Percentiles rank a stretch among this genome's conserved stretches.
Conservation (phyloP, 2,888 invertebrate species). For the Blera fallax region DNA sequence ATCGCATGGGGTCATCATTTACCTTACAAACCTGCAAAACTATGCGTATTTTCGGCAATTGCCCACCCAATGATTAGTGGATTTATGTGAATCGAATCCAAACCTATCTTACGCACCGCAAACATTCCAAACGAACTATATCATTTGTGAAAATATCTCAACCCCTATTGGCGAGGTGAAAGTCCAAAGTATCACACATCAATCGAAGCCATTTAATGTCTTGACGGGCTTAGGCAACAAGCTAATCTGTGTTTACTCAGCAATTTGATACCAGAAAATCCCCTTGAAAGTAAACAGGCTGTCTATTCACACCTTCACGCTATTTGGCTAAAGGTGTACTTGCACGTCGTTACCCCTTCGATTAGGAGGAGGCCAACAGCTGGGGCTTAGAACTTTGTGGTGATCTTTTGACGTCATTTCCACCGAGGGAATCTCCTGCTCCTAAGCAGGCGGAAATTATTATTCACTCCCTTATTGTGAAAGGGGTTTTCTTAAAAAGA, state of each 20-base stretch:
- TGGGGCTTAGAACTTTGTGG: neutral
- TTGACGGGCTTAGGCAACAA: neutral
- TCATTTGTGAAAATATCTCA: conserved; percentile 10
- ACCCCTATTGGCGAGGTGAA: neutral
- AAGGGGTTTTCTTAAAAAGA: conserved; percentile 7
- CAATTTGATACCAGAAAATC: conserved; percentile 33
- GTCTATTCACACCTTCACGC: neutral
- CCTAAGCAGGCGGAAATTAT: conserved; percentile 8
- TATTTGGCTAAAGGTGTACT: neutral
- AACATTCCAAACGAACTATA: neutral
- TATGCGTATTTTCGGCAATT: too few relatives aligned
- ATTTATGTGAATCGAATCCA: neutral
- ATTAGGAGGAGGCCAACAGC: neutral
- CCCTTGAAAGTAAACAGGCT: neutral
- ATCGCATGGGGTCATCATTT: neutral
- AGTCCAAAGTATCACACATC: conserved; percentile 13
- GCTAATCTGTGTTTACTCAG: conserved; percentile 3
- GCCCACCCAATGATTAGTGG: neutral
- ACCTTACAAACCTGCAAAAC: neutral
- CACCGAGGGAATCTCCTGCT: conserved; percentile 33
- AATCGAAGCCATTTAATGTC: neutral
- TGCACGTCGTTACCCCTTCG: neutral
- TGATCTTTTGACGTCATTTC: conserved; percentile 12
- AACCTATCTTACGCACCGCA: neutral
- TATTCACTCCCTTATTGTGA: too few relatives aligned